These are phyloP conservation scores for Pachliopta kotzebuea DNA, from an alignment of 2,888 invertebrate genomes.

Conservation along the genomic window DNA sequence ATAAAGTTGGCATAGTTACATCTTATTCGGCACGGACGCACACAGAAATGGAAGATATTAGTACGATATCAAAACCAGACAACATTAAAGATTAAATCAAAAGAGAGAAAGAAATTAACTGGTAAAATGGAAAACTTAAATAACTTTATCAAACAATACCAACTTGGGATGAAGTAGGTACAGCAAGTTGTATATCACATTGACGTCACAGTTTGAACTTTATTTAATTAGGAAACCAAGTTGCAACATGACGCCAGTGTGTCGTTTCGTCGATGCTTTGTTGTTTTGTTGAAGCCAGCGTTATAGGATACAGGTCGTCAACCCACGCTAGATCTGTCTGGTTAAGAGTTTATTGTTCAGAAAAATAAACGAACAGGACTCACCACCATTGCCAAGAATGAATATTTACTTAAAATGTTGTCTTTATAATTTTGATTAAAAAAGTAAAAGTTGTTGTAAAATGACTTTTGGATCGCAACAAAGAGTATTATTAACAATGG, in stretches of 20 bases:
- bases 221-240: slow-evolving; percentile 26
- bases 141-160: neutral
- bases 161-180: neutral
- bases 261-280: slow-evolving; percentile 23
- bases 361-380: slow-evolving; percentile 25
- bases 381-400: slow-evolving; percentile 8
- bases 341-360: slow-evolving; percentile 25
- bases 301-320: slow-evolving; percentile 15
- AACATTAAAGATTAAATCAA: too few species aligned
- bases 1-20: too few species aligned
- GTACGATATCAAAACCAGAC: too few species aligned
- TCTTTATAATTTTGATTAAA: neutral
- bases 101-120: neutral
- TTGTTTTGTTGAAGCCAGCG: slow-evolving; percentile 25
- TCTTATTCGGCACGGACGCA: too few species aligned
- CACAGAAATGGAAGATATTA: too few species aligned
- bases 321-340: slow-evolving; percentile 26
- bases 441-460: neutral
- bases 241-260: slow-evolving; percentile 19
- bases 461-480: too few species aligned
- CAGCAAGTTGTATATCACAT: neutral
- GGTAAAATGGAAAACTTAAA: neutral
- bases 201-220: slow-evolving; percentile 12
- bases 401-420: neutral
- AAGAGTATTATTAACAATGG: too few species aligned